Evolutionary conservation across 2,888 invertebrate genomes (phyloP).

Genomic region (Pterostichus madidus): DNA sequence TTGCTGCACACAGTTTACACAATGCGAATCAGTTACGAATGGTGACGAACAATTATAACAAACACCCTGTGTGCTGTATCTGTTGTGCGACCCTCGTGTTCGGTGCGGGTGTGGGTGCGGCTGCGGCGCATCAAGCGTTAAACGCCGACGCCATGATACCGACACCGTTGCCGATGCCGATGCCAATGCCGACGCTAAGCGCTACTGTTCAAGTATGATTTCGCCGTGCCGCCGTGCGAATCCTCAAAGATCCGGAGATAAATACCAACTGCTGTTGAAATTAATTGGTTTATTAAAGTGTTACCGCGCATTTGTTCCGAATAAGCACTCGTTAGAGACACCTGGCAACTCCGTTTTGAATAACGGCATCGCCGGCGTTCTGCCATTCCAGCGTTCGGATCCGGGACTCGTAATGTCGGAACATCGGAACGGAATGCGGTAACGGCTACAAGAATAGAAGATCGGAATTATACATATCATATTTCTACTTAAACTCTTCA

Average conservation of each 20-base stretch:
- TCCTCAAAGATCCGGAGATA: slow-evolving; percentile 54
- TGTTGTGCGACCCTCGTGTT: no score
- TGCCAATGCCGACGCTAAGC: not conserved
- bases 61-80: not conserved
- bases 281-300: slow-evolving; percentile 56
- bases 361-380: slow-evolving; percentile 2
- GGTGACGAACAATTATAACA: slow-evolving; percentile 42
- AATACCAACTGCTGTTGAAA: slow-evolving; percentile 53
- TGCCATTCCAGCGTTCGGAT: not conserved
- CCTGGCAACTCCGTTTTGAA: slow-evolving; percentile 39
- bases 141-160: not conserved
- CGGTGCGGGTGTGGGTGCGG: not conserved
- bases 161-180: not conserved
- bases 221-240: slow-evolving; percentile 18
- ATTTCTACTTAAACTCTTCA: slow-evolving; percentile 30
- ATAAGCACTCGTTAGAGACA: slow-evolving; percentile 59
- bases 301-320: slow-evolving; percentile 55
- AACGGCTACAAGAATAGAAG: slow-evolving; percentile 4
- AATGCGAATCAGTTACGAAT: slow-evolving; percentile 46
- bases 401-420: not conserved
- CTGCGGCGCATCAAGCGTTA: not conserved
- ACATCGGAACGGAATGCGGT: slow-evolving; percentile 1
- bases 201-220: not conserved
- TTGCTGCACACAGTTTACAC: slow-evolving; percentile 23
- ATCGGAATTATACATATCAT: slow-evolving; percentile 16